Conservation (phyloP, 2,113 vertebrate genomes). For the Mionectes macconnelli region DNA sequence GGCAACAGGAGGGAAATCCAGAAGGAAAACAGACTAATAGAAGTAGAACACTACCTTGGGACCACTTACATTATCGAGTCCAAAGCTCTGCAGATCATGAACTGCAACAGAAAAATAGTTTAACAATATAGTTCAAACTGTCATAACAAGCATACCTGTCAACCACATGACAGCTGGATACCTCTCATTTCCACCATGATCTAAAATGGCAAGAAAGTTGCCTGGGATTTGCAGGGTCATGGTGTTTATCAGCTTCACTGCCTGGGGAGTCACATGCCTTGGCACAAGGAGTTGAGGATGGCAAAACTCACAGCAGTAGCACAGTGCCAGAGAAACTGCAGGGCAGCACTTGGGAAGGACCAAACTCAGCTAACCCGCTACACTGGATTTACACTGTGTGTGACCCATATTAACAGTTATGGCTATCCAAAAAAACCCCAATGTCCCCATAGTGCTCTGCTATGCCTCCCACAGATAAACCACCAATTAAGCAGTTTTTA, state of each 20-base stretch:
- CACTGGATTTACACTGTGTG: not conserved
- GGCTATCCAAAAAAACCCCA: not conserved
- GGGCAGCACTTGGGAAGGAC: not conserved
- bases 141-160: not conserved
- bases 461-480: not conserved
- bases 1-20: not conserved
- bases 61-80: constrained; percentile 92
- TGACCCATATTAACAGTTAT: not conserved
- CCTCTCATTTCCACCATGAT: not conserved
- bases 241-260: not conserved
- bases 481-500: not conserved
- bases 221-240: not conserved
- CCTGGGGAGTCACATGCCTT: not conserved
- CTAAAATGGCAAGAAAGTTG: not conserved
- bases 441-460: not conserved
- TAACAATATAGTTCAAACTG: not conserved
- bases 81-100: constrained; percentile 96
- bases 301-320: not conserved
- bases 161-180: not conserved
- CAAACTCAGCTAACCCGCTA: not conserved
- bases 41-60: not conserved
- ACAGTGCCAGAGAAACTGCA: not conserved
- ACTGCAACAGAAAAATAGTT: constrained; percentile 79
- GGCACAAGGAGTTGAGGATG: not conserved
- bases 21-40: not conserved